Conservation (phyloP, 1,140 invertebrate species). For the Rhyzopertha dominica region DNA sequence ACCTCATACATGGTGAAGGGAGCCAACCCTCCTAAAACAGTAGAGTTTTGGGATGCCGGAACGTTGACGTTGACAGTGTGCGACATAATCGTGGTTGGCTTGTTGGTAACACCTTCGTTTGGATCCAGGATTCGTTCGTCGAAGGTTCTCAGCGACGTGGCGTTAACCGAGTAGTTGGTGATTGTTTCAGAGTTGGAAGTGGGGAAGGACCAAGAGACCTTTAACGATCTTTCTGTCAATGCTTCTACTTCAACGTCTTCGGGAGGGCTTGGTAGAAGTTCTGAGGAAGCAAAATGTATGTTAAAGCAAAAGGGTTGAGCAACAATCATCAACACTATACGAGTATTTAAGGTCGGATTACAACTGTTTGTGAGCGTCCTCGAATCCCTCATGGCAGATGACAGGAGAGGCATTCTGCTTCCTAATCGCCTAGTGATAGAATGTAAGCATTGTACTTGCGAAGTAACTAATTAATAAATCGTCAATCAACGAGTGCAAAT, state of each 20-base stretch:
- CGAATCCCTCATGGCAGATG: no score
- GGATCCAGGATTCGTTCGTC: conserved; percentile 53
- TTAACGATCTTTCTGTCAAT: conserved; percentile 62
- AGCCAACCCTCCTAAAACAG: conserved; percentile 55
- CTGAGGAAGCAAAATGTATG: conserved; percentile 47
- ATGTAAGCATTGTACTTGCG: no score
- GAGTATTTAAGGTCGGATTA: no score
- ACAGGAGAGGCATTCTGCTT: no score
- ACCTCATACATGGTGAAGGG: conserved; percentile 81
- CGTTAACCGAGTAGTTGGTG: conserved; percentile 63
- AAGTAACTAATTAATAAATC: no score
- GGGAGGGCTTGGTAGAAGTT: conserved; percentile 68
- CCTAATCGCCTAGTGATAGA: no score
- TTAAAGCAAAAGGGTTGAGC: no score
- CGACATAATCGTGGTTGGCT: conserved; percentile 20
- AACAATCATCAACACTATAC: no score
- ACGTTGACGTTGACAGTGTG: conserved; percentile 48
- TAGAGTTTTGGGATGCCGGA: conserved; percentile 51
- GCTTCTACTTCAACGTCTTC: conserved; percentile 63
- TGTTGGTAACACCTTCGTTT: conserved; percentile 39
- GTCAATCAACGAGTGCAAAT: no score
- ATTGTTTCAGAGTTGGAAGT: conserved; percentile 58
- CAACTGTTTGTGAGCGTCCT: no score
- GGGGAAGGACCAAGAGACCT: conserved; percentile 64
- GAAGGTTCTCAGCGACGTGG: conserved; percentile 63